A percentile compares a stretch with the other conserved stretches of the same genome.
phyloP scores from a whole-genome alignment of 2,888 invertebrate genomes.

The Proisotoma minuta region DNA sequence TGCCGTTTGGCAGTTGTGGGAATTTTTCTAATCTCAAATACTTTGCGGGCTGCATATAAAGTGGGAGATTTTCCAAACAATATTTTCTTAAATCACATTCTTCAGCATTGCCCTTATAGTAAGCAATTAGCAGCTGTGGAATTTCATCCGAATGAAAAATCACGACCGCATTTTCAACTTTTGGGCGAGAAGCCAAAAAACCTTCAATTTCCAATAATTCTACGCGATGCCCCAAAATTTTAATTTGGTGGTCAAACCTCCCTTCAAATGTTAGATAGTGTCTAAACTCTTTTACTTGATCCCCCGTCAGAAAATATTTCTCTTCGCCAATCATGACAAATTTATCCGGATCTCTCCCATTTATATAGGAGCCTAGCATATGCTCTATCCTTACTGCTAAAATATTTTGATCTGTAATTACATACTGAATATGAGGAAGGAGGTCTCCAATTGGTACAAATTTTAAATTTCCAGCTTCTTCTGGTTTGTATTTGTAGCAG shows the following conservation, averaged over 20 bases:
- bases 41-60: not conserved
- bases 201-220: slow-evolving; percentile 5
- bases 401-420: not conserved
- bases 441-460: not conserved
- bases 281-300: not conserved
- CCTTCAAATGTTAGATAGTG: not conserved
- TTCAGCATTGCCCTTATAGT: not conserved
- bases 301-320: not conserved
- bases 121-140: not conserved
- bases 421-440: not conserved
- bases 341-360: not conserved
- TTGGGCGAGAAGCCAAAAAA: not conserved
- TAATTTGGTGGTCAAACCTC: not conserved
- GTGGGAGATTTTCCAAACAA: too few species aligned
- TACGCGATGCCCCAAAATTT: slow-evolving; percentile 2
- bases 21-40: not conserved
- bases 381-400: not conserved
- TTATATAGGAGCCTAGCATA: not conserved
- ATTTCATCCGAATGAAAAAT: not conserved
- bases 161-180: not conserved
- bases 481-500: not conserved
- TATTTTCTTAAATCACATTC: too few species aligned
- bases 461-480: not conserved
- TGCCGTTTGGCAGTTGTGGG: not conserved
- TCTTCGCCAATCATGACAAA: not conserved